Evolutionary conservation across 2,797 vertebrate species (phyloP).

Genomic region (Sebastes hopkinsi): DNA sequence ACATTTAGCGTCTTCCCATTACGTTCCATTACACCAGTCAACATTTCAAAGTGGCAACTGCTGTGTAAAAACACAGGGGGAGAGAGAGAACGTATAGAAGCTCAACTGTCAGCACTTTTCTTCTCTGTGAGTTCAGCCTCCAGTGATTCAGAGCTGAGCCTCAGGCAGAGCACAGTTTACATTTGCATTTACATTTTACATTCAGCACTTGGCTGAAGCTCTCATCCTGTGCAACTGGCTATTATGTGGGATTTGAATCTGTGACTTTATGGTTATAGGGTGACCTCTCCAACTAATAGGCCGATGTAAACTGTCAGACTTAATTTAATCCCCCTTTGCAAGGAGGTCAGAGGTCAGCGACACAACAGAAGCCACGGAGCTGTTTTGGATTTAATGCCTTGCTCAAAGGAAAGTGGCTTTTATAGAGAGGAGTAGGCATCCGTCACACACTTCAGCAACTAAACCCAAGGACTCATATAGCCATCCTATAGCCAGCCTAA

Average conservation of each 20-base stretch:
- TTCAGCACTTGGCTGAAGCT: neutral
- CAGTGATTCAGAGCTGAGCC: conserved; percentile 1
- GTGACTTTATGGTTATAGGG: conserved; percentile 2
- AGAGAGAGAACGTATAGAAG: neutral
- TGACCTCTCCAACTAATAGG: conserved; percentile 33
- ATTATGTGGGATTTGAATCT: conserved; percentile 29
- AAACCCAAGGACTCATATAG: neutral
- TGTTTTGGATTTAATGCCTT: neutral
- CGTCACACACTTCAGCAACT: neutral
- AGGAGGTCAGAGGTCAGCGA: conserved; percentile 33
- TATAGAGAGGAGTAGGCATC: neutral
- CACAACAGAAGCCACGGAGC: conserved; percentile 11
- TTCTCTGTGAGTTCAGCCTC: neutral
- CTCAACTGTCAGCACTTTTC: conserved; percentile 26
- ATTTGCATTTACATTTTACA: conserved; percentile 2
- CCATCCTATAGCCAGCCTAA: neutral
- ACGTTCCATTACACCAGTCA: conserved; percentile 53
- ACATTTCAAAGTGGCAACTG: conserved; percentile 46
- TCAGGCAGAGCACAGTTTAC: neutral
- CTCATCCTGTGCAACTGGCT: neutral
- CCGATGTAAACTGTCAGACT: conserved; percentile 29
- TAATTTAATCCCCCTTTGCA: neutral
- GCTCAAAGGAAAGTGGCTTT: neutral
- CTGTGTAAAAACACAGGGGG: neutral
- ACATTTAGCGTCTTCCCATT: conserved; percentile 62